These are phyloP conservation scores for Canis aureus DNA, from an alignment of 2,113 vertebrate genomes.

Conservation along the genomic window DNA sequence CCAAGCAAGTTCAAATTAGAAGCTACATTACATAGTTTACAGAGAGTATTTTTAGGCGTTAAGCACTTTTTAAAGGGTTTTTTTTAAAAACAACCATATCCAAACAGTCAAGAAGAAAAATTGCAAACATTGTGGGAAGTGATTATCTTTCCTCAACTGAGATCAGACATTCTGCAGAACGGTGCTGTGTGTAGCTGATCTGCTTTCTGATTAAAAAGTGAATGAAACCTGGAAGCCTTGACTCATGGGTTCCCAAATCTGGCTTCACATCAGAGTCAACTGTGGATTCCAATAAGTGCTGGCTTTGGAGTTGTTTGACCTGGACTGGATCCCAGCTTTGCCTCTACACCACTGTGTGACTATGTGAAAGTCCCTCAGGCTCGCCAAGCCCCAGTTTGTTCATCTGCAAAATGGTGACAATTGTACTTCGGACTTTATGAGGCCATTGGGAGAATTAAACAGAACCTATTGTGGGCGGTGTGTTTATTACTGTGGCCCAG, in stretches of 20 bases:
- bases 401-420: not conserved
- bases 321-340: not conserved
- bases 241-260: not conserved
- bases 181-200: not conserved
- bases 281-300: not conserved
- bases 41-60: slow-evolving; percentile 65
- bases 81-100: slow-evolving; percentile 53
- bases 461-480: not conserved
- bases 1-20: slow-evolving; percentile 50
- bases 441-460: not conserved
- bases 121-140: slow-evolving; percentile 55
- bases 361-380: not conserved
- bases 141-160: slow-evolving; percentile 49
- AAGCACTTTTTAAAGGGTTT: slow-evolving; percentile 42
- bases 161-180: slow-evolving; percentile 49
- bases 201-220: not conserved
- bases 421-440: not conserved
- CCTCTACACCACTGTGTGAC: not conserved
- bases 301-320: not conserved
- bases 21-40: not conserved
- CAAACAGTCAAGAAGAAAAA: slow-evolving; percentile 70
- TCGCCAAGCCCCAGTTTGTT: not conserved
- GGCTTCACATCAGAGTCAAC: not conserved
- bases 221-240: slow-evolving; percentile 19
- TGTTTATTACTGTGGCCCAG: not conserved